phyloP scores from a whole-genome alignment of 2,888 invertebrate species.

The Ramazzottius varieornatus region DNA sequence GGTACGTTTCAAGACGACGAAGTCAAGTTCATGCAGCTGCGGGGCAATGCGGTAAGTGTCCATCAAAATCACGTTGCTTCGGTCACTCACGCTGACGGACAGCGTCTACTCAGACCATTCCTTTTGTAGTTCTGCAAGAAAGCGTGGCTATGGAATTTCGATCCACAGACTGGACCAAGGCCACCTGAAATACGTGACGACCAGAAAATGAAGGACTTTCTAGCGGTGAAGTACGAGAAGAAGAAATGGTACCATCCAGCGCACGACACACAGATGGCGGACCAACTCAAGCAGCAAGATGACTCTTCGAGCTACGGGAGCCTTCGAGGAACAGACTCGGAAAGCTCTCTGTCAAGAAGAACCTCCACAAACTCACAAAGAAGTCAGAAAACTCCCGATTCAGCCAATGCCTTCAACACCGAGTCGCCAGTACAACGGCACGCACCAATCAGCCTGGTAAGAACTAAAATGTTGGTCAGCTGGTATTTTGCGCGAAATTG shows the following conservation, averaged over 20 bases:
- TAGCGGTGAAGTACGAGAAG: conserved; percentile 79
- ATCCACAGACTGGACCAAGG: not conserved
- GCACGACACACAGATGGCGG: conserved; percentile 11
- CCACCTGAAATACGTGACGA: conserved; percentile 46
- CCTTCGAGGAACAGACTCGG: not conserved
- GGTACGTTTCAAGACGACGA: conserved; percentile 85
- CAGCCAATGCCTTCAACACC: conserved; percentile 14
- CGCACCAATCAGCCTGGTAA: not conserved
- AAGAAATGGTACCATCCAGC: conserved; percentile 35
- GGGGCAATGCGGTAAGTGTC: conserved; percentile 50
- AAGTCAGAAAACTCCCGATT: too few relatives aligned
- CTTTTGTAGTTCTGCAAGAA: conserved; percentile 5
- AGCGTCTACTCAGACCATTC: too few relatives aligned
- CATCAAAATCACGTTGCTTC: too few relatives aligned
- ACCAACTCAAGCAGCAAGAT: conserved; percentile 18
- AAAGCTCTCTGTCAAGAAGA: not conserved
- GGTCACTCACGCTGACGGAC: too few relatives aligned
- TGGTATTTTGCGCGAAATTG: too few relatives aligned
- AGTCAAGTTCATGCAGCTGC: conserved; percentile 57
- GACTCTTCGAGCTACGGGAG: not conserved
- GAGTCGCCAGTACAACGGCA: not conserved
- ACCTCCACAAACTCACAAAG: not conserved
- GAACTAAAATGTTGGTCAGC: too few relatives aligned
- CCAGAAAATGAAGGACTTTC: conserved; percentile 64
- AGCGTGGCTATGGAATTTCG: conserved; percentile 7